Conservation (phyloP, 2,888 invertebrate species). For the Glyphotaelius pellucidus region DNA sequence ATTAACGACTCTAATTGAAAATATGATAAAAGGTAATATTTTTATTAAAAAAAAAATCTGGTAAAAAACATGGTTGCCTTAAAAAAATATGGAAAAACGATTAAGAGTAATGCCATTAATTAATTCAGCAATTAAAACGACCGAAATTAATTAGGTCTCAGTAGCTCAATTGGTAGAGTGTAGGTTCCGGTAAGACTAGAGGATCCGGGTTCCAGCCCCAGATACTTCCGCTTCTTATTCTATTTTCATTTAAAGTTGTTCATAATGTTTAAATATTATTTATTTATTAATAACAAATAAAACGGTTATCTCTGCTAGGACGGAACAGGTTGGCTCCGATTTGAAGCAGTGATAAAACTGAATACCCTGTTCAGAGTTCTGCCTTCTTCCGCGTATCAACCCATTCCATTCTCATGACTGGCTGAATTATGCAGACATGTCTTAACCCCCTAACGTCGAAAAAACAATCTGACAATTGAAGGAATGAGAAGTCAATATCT, state of each 20-base stretch:
- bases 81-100: no score
- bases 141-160: no score
- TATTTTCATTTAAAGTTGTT: neutral
- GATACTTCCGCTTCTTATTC: no score
- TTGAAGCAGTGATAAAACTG: neutral
- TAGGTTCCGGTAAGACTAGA: no score
- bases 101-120: no score
- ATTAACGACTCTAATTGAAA: no score
- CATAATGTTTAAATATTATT: neutral
- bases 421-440: conserved; percentile 4
- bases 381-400: conserved; percentile 14
- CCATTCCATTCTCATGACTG: conserved; percentile 31
- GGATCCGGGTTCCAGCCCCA: no score
- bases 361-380: neutral
- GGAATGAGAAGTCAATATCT: neutral
- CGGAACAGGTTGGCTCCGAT: neutral
- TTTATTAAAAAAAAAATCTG: no score
- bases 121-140: no score
- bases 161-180: no score
- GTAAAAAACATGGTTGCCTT: no score
- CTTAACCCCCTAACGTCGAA: neutral
- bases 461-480: neutral
- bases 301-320: neutral
- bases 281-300: neutral
- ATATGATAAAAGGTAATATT: no score